phyloP scores from a whole-genome alignment of 2,888 invertebrate species.

The Tetrapedia diversipes region DNA sequence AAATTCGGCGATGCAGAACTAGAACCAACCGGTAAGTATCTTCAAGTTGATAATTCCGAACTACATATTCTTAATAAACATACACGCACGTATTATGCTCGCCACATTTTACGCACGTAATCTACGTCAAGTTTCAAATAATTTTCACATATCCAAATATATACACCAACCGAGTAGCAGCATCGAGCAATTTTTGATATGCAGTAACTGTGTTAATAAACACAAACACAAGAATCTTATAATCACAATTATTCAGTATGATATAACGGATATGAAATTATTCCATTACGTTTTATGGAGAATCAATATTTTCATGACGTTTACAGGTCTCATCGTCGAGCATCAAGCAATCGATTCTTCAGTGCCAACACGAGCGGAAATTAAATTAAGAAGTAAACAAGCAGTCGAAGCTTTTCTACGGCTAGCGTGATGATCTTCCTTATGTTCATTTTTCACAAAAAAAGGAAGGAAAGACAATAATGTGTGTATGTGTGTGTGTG shows the following conservation, averaged over 20 bases:
- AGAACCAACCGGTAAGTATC: slow-evolving; percentile 71
- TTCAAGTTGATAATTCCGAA: not conserved
- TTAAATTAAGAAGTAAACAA: slow-evolving; percentile 85
- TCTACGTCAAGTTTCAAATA: too few species aligned
- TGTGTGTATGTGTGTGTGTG: not conserved
- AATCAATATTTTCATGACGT: slow-evolving; percentile 11
- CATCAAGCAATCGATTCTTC: slow-evolving; percentile 85
- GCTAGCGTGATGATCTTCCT: slow-evolving; percentile 49
- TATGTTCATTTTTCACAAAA: not conserved
- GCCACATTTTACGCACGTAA: too few species aligned
- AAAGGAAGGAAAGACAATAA: not conserved
- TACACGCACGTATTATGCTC: too few species aligned
- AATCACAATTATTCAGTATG: not conserved
- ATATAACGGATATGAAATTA: not conserved
- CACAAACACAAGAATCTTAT: not conserved
- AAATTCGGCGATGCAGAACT: slow-evolving; percentile 61
- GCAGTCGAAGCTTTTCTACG: slow-evolving; percentile 83
- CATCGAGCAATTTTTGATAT: too few species aligned
- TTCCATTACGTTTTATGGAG: not conserved
- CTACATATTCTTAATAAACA: too few species aligned
- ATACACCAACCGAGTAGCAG: too few species aligned
- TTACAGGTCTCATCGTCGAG: slow-evolving; percentile 77
- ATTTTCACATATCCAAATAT: too few species aligned
- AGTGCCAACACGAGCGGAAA: slow-evolving; percentile 84
- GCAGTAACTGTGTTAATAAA: not conserved